A percentile compares a stretch with the other conserved stretches of the same genome.
Evolutionary conservation across 2,113 vertebrate genomes (phyloP).

Genomic region (Chloropsis hardwickii): DNA sequence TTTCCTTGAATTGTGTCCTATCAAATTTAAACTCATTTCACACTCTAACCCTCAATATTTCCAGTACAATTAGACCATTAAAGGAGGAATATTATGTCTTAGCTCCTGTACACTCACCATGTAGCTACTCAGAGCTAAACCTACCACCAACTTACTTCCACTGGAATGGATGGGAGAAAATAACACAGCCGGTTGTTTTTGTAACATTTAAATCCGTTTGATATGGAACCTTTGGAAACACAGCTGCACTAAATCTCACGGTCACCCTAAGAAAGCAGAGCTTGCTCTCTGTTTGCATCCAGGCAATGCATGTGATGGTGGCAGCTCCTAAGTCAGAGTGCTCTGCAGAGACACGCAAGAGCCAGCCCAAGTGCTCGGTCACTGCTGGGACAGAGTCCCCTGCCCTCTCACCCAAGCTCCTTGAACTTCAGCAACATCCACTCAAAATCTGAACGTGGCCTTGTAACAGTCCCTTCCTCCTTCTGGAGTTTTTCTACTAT

Average conservation of each 20-base stretch:
- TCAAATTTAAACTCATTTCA: neutral
- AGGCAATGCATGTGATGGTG: neutral
- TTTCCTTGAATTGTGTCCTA: conserved; percentile 13
- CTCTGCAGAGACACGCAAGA: neutral
- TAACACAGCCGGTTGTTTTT: neutral
- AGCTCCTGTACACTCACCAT: neutral
- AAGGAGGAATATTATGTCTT: neutral
- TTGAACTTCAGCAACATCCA: conserved; percentile 28
- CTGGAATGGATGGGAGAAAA: neutral
- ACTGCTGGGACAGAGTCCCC: neutral
- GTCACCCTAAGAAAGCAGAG: neutral
- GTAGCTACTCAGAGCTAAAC: neutral
- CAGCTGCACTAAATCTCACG: neutral
- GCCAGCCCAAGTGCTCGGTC: neutral
- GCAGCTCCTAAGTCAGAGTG: neutral
- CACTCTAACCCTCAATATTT: neutral
- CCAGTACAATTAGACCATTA: neutral
- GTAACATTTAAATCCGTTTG: neutral
- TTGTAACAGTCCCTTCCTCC: neutral
- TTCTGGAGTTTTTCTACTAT: neutral
- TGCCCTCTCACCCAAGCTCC: conserved; percentile 3
- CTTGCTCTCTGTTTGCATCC: neutral
- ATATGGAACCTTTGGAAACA: neutral
- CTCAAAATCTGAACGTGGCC: neutral
- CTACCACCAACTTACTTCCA: neutral